Percentiles rank a stretch among this genome's conserved stretches.
Evolutionary conservation across 2,888 invertebrate species (phyloP).

Genomic region (Yponomeuta plumbellus): DNA sequence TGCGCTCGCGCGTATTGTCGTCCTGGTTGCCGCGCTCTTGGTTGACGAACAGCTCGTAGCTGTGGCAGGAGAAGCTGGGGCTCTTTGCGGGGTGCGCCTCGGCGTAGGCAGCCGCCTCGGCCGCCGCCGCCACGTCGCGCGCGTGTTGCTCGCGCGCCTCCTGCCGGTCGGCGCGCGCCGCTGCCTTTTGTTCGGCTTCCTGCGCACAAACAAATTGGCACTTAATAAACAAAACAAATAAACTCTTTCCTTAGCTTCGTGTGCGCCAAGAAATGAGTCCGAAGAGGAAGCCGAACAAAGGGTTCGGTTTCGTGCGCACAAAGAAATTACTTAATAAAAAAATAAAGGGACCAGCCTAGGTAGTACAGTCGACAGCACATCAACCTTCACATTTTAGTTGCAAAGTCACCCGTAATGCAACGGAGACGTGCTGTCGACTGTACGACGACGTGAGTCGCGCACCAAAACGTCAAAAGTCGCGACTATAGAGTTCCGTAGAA

Average conservation of each 20-base stretch:
- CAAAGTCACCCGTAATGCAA: too few relatives aligned
- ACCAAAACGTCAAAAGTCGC: too few relatives aligned
- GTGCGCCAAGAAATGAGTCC: too few relatives aligned
- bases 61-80: slow-evolving; percentile 93
- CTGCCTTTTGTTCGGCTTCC: slow-evolving; percentile 91
- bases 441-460: too few relatives aligned
- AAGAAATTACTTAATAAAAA: neutral
- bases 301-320: slow-evolving; percentile 86
- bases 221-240: neutral
- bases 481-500: too few relatives aligned
- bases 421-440: too few relatives aligned
- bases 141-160: slow-evolving; percentile 77
- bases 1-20: slow-evolving; percentile 93
- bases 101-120: slow-evolving; percentile 79
- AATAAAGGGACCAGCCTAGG: too few relatives aligned
- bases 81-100: slow-evolving; percentile 86
- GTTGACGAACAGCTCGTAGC: slow-evolving; percentile 93
- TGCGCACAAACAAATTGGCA: slow-evolving; percentile 38
- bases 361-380: too few relatives aligned
- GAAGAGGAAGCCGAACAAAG: too few relatives aligned
- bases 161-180: slow-evolving; percentile 80
- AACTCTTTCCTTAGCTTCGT: too few relatives aligned
- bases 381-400: too few relatives aligned
- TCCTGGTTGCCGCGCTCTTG: slow-evolving; percentile 92
- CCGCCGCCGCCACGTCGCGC: slow-evolving; percentile 79